Evolutionary conservation across 1,140 invertebrate species (phyloP).

Genomic region (Pteromalus puparum): DNA sequence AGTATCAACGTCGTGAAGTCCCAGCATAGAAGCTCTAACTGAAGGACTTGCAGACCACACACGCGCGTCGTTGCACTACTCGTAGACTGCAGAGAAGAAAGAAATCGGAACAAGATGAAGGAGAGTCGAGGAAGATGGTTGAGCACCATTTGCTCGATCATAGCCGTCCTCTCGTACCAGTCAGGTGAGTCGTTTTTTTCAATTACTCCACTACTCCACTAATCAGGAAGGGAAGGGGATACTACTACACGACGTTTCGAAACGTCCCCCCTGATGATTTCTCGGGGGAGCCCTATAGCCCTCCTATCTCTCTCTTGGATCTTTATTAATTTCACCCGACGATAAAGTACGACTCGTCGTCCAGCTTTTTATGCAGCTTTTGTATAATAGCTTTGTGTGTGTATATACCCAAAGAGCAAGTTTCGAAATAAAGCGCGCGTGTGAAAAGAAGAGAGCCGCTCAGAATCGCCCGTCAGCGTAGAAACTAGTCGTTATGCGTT

Average conservation of each 20-base stretch:
- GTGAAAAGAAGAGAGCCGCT: too few species aligned
- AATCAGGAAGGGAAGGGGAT: neutral
- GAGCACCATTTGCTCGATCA: slow-evolving; percentile 46
- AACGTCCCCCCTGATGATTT: neutral
- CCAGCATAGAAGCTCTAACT: too few species aligned
- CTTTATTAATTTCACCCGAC: neutral
- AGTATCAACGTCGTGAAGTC: too few species aligned
- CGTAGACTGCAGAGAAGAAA: neutral
- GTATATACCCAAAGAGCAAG: too few species aligned
- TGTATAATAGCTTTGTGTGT: too few species aligned
- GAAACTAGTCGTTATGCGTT: too few species aligned
- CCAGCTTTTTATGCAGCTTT: too few species aligned
- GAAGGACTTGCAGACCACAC: too few species aligned
- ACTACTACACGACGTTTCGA: neutral
- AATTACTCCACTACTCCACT: neutral
- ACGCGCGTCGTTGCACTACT: too few species aligned
- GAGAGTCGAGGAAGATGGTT: slow-evolving; percentile 44
- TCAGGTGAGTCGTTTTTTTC: slow-evolving; percentile 47
- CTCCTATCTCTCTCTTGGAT: neutral
- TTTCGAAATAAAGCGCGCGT: too few species aligned
- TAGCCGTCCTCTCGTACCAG: slow-evolving; percentile 50
- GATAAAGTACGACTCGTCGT: neutral
- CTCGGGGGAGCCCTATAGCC: neutral
- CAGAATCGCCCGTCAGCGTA: too few species aligned
- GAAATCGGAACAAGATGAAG: neutral